Evolutionary conservation across 2,888 invertebrate genomes (phyloP), one percentile per base, ranked within the genome.

Genomic region (Kuschelorhynchus macadamiae): DNA sequence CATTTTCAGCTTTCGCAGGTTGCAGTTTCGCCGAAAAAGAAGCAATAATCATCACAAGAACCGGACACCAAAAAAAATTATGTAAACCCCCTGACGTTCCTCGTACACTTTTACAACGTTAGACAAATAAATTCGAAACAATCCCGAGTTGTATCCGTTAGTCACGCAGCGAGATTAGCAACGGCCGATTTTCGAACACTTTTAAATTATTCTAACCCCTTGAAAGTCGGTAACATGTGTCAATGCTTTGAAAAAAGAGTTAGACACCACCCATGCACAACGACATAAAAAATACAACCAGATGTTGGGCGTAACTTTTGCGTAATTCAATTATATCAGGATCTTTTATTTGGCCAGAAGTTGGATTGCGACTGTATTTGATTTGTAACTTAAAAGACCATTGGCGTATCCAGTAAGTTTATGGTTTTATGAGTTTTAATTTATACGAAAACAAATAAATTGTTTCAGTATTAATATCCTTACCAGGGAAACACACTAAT

Each of bases 241-340:
- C 66, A 55, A 66, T 66, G 55, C n/a, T 53, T 52, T 66, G 46
- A 12, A 53, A 16, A 49, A 46, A 32, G 56, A 41, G 17, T 60
- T 17, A 66, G 61, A 66, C 61, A 61, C 66, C 66, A 66, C 66
- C 66, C 66, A 66, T 66, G 61, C 66, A 47, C 4, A 39, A 20
- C 44, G 20, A 16, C 33, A 65, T 50, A 65, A 65, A 65, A 65
- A 65, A 61, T 36, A 50, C 14, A 17, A 56, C 66, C 66, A 66
- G 66, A 66, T 66, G 66, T 42, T 66, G 66, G 66, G 66, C 66
- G 66, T 66, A 52, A 49, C 60, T 36, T 64, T 66, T 61, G 65
- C 60, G 52, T 61, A 61, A 66, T 66, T 55, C 60, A 66, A 66
- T 61, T 66, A 66, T 61, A 55, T 16, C 39, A n/a, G 14, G 49